Evolutionary conservation across 2,113 vertebrate species (phyloP).

Genomic region (Setophaga kirtlandii): DNA sequence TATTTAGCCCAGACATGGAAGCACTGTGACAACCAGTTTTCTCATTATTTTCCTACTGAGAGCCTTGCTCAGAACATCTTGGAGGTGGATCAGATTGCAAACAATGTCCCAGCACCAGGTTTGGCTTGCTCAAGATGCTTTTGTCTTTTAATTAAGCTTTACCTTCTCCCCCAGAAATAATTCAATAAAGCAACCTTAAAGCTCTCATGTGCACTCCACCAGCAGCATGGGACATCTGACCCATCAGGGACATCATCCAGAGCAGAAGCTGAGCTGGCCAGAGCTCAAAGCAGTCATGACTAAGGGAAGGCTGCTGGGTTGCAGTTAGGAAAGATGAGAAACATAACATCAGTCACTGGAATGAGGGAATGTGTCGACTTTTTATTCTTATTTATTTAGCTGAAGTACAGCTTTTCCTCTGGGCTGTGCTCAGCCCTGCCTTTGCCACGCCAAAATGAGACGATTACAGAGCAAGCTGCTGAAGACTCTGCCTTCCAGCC

Average conservation of each 20-base stretch:
- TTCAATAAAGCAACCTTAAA: neutral
- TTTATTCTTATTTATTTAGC: neutral
- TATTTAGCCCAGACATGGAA: neutral
- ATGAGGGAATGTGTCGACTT: neutral
- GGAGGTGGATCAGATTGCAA: neutral
- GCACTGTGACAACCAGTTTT: neutral
- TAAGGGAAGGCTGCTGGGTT: neutral
- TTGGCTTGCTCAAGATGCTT: neutral
- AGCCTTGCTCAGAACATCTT: neutral
- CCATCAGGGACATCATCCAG: neutral
- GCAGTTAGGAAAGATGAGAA: neutral
- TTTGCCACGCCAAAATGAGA: neutral
- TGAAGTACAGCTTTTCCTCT: neutral
- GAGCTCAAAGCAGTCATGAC: neutral
- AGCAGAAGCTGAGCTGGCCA: neutral
- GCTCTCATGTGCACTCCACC: neutral
- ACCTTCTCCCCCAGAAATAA: neutral
- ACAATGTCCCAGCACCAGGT: neutral
- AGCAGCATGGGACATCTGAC: neutral
- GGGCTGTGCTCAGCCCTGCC: neutral
- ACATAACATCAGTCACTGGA: neutral
- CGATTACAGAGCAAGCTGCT: neutral
- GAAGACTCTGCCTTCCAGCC: neutral
- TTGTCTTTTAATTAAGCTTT: neutral
- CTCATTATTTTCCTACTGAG: neutral